Conservation (phyloP, 2,888 invertebrate species). For the Lapara coniferarum region DNA sequence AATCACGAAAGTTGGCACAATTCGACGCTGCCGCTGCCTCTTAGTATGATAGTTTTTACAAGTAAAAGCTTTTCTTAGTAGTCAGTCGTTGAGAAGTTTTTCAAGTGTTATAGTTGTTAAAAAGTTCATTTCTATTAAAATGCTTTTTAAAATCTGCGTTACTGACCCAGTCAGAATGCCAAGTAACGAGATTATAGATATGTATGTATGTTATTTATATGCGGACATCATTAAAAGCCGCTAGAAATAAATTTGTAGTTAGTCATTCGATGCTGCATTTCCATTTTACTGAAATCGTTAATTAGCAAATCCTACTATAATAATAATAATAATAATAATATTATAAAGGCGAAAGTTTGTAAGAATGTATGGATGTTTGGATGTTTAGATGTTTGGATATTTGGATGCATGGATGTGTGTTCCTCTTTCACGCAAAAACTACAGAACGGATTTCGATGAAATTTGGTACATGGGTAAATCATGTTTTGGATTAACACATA, state of each 20-base stretch:
- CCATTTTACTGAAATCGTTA: neutral
- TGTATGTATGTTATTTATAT: neutral
- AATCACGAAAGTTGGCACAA: conserved; percentile 34
- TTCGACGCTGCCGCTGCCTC: conserved; percentile 30
- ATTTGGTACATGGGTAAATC: too few relatives aligned
- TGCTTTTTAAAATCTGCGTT: conserved; percentile 6
- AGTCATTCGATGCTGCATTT: neutral
- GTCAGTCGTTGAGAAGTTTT: conserved; percentile 34
- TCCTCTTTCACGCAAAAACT: too few relatives aligned
- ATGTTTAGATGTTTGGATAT: too few relatives aligned
- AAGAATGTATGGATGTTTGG: too few relatives aligned
- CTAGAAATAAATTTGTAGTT: neutral
- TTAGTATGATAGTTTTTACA: conserved; percentile 48
- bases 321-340: too few relatives aligned
- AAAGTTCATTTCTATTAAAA: conserved; percentile 38
- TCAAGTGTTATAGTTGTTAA: conserved; percentile 34
- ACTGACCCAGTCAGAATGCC: neutral
- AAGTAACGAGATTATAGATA: neutral
- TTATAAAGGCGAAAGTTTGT: too few relatives aligned
- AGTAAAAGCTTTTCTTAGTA: conserved; percentile 47
- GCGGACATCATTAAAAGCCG: neutral
- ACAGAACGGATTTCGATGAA: too few relatives aligned
- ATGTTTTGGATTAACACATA: too few relatives aligned
- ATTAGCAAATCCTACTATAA: too few relatives aligned
- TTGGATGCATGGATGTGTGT: too few relatives aligned